Percentiles rank a stretch among this genome's conserved stretches.
These are phyloP conservation scores for Alces alces DNA, from an alignment of 2,113 vertebrate species.

Conservation along the genomic window DNA sequence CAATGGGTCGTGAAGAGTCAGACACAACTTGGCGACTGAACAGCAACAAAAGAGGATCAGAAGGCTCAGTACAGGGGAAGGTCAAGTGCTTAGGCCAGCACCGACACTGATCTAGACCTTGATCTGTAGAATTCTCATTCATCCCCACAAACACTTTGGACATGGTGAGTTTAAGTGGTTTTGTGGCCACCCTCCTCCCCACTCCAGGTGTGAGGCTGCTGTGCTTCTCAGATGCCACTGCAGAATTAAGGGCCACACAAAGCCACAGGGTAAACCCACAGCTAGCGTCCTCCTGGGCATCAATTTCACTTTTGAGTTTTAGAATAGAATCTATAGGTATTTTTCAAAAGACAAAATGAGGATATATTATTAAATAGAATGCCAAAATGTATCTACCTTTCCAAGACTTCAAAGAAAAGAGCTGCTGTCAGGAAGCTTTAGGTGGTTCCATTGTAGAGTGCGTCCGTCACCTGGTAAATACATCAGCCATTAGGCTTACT, in stretches of 20 bases:
- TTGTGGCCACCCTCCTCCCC: neutral
- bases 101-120: neutral
- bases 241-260: neutral
- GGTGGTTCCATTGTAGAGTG: neutral
- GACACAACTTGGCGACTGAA: neutral
- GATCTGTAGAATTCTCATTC: neutral
- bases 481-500: neutral
- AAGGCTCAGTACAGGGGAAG: neutral
- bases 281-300: neutral
- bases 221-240: neutral
- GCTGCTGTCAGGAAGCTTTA: neutral
- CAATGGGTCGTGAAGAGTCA: neutral
- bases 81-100: neutral
- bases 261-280: neutral
- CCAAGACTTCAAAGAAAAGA: neutral
- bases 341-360: neutral
- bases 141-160: neutral
- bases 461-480: fast-evolving
- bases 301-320: neutral
- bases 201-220: neutral
- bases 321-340: neutral
- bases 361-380: neutral
- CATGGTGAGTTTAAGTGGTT: no score
- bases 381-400: neutral
- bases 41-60: neutral